These are phyloP conservation scores for Agrotis segetum DNA, from an alignment of 2,888 invertebrate species.

Conservation along the genomic window DNA sequence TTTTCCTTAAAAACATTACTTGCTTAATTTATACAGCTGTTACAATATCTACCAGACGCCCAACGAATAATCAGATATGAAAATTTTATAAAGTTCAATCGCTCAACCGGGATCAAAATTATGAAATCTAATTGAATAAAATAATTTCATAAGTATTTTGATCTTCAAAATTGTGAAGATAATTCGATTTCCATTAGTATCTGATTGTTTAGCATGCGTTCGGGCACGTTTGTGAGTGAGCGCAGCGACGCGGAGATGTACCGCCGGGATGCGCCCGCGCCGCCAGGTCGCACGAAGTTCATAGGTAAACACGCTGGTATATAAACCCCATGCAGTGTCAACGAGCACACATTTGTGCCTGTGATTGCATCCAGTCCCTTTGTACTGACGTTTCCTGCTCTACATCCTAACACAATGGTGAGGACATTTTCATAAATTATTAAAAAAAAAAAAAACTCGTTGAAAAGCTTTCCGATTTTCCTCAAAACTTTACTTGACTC, in stretches of 20 bases:
- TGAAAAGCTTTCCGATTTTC: not conserved
- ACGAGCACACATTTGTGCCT: conserved; percentile 82
- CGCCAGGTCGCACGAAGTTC: conserved; percentile 87
- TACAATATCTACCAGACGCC: not conserved
- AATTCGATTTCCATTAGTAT: conserved; percentile 72
- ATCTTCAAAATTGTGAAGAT: conserved; percentile 64
- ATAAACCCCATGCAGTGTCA: conserved; percentile 88
- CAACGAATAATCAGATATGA: conserved; percentile 36
- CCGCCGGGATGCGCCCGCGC: conserved; percentile 79
- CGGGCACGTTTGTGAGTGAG: conserved; percentile 63
- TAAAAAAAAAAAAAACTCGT: not conserved
- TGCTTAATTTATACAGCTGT: not conserved
- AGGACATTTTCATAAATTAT: conserved; percentile 58
- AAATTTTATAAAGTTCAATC: conserved; percentile 58
- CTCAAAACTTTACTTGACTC: not conserved
- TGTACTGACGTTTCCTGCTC: conserved; percentile 63
- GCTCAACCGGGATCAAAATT: conserved; percentile 39
- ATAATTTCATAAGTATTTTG: conserved; percentile 67
- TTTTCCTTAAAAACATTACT: not conserved
- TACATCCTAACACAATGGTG: conserved; percentile 73
- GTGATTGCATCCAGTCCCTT: conserved; percentile 81
- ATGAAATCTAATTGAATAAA: conserved; percentile 67
- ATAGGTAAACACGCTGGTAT: conserved; percentile 89
- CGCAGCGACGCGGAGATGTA: conserved; percentile 69
- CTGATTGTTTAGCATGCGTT: conserved; percentile 67